Conservation (phyloP, 2,113 vertebrate species). For the Chaetura pelagica region DNA sequence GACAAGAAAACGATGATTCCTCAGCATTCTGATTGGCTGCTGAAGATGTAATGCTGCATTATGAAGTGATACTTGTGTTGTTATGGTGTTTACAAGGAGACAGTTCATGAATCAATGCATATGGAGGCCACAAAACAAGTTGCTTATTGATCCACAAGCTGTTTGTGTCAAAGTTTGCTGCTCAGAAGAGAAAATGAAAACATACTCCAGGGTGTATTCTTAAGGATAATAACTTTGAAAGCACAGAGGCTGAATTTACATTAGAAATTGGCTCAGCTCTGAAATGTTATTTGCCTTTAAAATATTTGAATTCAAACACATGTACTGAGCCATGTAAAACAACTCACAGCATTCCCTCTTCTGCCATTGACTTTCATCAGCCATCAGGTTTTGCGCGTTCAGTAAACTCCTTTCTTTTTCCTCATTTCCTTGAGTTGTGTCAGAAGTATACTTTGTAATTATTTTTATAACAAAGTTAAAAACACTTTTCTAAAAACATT, state of each 20-base stretch:
- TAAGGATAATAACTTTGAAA: background rate
- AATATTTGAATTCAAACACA: background rate
- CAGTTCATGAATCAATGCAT: conserved; percentile 7
- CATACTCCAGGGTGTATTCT: background rate
- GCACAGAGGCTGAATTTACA: background rate
- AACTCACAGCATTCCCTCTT: background rate
- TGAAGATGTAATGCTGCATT: background rate
- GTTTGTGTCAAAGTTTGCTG: conserved; percentile 24
- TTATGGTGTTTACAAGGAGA: background rate
- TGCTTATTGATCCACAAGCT: conserved; percentile 42
- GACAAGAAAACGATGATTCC: background rate
- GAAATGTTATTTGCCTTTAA: background rate
- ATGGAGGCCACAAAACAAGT: background rate
- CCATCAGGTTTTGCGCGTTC: background rate
- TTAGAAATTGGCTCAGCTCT: background rate
- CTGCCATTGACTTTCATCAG: background rate
- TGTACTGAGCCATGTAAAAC: background rate
- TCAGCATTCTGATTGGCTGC: background rate
- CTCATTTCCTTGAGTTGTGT: background rate
- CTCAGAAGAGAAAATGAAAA: background rate
- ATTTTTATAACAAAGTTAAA: background rate
- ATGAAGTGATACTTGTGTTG: conserved; percentile 36
- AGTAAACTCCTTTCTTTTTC: background rate
- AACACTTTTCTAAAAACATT: background rate
- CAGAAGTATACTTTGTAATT: background rate